phyloP scores from a whole-genome alignment of 2,113 vertebrate genomes.

The Corythornis cristatus region DNA sequence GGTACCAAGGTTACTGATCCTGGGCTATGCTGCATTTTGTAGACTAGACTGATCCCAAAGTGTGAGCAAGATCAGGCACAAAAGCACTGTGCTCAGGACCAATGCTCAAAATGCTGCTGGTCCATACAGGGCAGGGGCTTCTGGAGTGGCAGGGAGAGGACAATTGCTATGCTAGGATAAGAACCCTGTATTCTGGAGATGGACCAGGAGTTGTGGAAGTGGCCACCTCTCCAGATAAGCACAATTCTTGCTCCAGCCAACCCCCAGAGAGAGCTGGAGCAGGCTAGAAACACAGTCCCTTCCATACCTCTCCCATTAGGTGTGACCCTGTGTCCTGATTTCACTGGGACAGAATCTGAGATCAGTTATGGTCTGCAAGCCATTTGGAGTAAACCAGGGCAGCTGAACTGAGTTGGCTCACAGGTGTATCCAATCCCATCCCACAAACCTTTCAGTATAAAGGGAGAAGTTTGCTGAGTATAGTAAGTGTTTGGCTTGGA shows the following conservation, averaged over 20 bases:
- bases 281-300: not conserved
- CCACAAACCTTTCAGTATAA: not conserved
- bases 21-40: not conserved
- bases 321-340: not conserved
- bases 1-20: not conserved
- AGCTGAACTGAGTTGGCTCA: not conserved
- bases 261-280: not conserved
- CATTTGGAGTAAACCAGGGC: not conserved
- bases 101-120: not conserved
- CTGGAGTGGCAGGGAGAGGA: rapidly evolving
- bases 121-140: not conserved
- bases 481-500: not conserved
- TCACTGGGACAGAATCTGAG: not conserved
- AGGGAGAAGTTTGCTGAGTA: not conserved
- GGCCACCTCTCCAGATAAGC: not conserved
- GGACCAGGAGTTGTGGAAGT: not conserved
- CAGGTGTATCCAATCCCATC: not conserved
- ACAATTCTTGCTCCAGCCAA: not conserved
- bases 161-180: not conserved
- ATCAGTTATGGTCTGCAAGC: not conserved
- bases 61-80: not conserved
- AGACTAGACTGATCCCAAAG: not conserved
- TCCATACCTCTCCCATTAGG: not conserved
- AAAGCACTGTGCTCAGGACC: not conserved
- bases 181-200: not conserved